A percentile compares a stretch with the other conserved stretches of the same genome.
phyloP scores from a whole-genome alignment of 2,797 vertebrate genomes.

The Falco peregrinus region DNA sequence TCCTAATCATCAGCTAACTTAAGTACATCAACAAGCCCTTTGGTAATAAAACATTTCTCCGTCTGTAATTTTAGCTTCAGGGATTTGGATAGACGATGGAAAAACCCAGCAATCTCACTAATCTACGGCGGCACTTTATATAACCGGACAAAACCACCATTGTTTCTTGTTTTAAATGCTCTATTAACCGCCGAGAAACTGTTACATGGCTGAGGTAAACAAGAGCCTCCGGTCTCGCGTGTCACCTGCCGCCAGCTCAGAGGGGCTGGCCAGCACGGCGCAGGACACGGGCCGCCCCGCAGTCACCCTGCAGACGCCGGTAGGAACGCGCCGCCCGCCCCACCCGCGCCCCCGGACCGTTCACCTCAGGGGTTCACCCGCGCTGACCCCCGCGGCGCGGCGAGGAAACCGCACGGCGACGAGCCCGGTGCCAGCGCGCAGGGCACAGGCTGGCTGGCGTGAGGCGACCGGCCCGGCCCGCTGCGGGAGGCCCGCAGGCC shows the following conservation, averaged over 20 bases:
- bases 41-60: neutral
- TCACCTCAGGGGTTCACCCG: too few species aligned
- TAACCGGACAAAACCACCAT: conserved; percentile 28
- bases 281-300: too few species aligned
- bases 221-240: neutral
- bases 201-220: neutral
- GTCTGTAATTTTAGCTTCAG: neutral
- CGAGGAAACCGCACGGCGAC: too few species aligned
- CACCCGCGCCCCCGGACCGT: too few species aligned
- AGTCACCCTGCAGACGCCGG: too few species aligned
- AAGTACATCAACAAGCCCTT: neutral
- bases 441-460: too few species aligned
- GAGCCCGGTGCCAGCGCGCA: too few species aligned
- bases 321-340: too few species aligned
- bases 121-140: neutral
- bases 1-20: neutral
- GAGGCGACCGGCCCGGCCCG: too few species aligned
- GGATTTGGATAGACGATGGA: neutral
- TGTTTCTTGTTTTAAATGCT: neutral
- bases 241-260: neutral
- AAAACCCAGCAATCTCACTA: neutral
- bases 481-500: too few species aligned
- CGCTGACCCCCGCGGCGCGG: too few species aligned
- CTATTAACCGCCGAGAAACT: neutral
- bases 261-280: too few species aligned